These are phyloP conservation scores for Brachionus rubens DNA, from an alignment of 1,140 invertebrate genomes.

Conservation along the genomic window DNA sequence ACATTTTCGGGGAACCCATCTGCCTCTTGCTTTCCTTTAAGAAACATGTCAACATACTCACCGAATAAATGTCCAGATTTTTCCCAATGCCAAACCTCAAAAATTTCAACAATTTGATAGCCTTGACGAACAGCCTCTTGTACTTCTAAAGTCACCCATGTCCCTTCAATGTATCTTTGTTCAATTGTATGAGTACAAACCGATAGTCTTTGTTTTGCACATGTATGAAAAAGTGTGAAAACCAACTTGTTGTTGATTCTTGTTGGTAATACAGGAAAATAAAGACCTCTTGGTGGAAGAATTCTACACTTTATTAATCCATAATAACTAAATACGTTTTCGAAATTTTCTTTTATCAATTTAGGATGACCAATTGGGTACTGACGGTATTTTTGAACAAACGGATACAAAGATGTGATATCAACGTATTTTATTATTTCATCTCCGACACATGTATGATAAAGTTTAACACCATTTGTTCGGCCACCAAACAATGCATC, in stretches of 20 bases:
- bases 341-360: slow-evolving; percentile 52
- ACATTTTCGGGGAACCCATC: slow-evolving; percentile 48
- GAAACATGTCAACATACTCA: slow-evolving; percentile 50
- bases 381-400: slow-evolving; percentile 44
- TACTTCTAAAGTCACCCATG: slow-evolving; percentile 57
- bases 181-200: slow-evolving; percentile 49
- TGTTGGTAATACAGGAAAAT: slow-evolving; percentile 48
- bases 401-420: slow-evolving; percentile 55
- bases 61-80: slow-evolving; percentile 48
- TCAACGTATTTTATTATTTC: slow-evolving; percentile 57
- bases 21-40: slow-evolving; percentile 50
- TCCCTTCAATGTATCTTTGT: slow-evolving; percentile 54
- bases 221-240: slow-evolving; percentile 49
- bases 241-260: too few species aligned
- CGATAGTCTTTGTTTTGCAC: slow-evolving; percentile 43
- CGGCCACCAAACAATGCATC: slow-evolving; percentile 56
- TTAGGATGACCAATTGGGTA: slow-evolving; percentile 56
- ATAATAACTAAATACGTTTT: slow-evolving; percentile 47
- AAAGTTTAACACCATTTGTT: slow-evolving; percentile 52
- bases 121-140: slow-evolving; percentile 53
- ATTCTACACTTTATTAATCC: slow-evolving; percentile 38
- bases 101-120: slow-evolving; percentile 54
- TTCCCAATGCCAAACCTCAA: slow-evolving; percentile 56
- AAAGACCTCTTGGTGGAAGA: too few species aligned
- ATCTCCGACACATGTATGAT: slow-evolving; percentile 49